These are phyloP conservation scores for Diplosoma virens DNA, from an alignment of 23 tunicate species.

Conservation along the genomic window DNA sequence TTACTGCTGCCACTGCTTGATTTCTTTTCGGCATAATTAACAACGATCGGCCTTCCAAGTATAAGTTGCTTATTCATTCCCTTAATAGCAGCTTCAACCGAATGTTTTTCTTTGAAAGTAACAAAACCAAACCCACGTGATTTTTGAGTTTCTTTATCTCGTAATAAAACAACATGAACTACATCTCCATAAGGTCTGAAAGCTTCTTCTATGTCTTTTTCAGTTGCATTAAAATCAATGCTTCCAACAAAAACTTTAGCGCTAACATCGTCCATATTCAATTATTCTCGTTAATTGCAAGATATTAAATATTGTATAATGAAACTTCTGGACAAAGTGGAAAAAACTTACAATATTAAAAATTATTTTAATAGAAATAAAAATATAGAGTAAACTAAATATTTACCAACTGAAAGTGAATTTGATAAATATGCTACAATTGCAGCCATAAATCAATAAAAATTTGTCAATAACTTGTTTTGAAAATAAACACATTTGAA, in stretches of 20 bases:
- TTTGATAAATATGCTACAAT: too few species aligned
- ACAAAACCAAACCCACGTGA: conserved; percentile 65
- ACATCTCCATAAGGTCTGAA: conserved; percentile 50
- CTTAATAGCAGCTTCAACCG: conserved; percentile 52
- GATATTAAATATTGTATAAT: too few species aligned
- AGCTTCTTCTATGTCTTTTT: conserved; percentile 52
- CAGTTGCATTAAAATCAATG: conserved; percentile 59
- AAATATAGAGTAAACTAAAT: too few species aligned
- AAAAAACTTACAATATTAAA: too few species aligned
- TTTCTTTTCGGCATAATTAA: conserved; percentile 65
- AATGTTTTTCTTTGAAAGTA: conserved; percentile 38
- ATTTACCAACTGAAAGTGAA: too few species aligned
- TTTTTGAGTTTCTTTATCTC: conserved; percentile 61
- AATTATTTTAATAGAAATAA: too few species aligned
- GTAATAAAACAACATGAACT: conserved; percentile 22
- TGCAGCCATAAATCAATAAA: too few species aligned
- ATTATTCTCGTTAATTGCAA: too few species aligned
- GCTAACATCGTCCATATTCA: conserved; percentile 38
- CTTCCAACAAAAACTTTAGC: conserved; percentile 54
- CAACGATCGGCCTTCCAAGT: conserved; percentile 43
- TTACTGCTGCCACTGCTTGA: conserved; percentile 10
- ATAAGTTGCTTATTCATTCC: conserved; percentile 42
- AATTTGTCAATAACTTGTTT: too few species aligned
- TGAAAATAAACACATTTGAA: too few species aligned
- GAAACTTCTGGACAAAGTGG: too few species aligned